Base-by-base conservation (phyloP, 2,113 vertebrate species). In the Myotis brandtii region DNA sequence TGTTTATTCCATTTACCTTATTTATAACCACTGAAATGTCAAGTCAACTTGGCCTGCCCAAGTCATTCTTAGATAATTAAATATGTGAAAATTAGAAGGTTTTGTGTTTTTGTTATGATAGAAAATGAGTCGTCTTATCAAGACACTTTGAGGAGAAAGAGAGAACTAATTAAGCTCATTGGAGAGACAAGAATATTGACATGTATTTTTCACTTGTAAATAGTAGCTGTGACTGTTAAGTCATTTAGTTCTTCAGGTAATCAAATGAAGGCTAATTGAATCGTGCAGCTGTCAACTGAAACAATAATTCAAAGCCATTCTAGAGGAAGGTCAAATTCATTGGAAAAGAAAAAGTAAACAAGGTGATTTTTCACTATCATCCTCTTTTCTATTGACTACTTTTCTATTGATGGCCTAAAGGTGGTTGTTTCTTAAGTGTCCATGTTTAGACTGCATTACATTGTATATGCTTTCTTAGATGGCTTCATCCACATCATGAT, bases 1-100 rank as follows among this genome's bases (percentile, higher is more conserved):
- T 56, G 9, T 2, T 93, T 54, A 37, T 77, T 32, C 34, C 56
- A 84, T 92, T 96, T 69, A 80, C 76, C 52, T 92, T 87, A 62
- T 93, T 95, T 88, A 96, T 95, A 93, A 84, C 21, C 27, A 81
- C 16, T 90, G 37, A 97, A 96, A 90, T 92, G 50, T 91, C 81
- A 75, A 96, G 30, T 76, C 85, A 23, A 37, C 32, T 50, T 23
- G 66, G 18, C 70, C 91, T 50, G 18, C 17, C 5, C 87, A 91
- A 94, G 75, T 84, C 81, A 92, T n/a, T 72, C 11, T 67, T 85
- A 37, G 2, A 37, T 52, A 87, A 80, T 12, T 87, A 73, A 91
- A 32, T 59, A 92, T 50, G 6, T 70, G 43, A 69, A 95, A 89
- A 95, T 75, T 62, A 54, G 6, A 90, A 92, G 56, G 6, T 67